Conservation (phyloP, 2,888 invertebrate species). For the Nudaria mundana region DNA sequence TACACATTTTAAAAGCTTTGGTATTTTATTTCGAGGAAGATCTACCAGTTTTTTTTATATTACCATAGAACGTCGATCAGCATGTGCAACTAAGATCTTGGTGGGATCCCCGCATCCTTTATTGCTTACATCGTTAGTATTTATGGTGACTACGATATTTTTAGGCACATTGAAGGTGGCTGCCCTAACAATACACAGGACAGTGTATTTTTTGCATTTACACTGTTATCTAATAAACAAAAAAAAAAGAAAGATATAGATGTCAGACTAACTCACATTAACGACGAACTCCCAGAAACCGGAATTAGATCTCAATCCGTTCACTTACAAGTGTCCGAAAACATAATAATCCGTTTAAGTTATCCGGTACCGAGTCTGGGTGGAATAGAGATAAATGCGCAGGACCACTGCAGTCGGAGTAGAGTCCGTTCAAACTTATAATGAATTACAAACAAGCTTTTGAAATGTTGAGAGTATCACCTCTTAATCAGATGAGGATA, state of each 20-base stretch:
- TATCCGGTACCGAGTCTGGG: constrained; percentile 19
- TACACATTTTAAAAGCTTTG: too few species aligned
- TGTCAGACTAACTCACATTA: constrained; percentile 4
- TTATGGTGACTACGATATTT: too few species aligned
- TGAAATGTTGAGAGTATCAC: constrained; percentile 27
- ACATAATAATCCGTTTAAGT: constrained; percentile 30
- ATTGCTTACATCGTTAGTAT: too few species aligned
- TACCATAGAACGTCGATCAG: too few species aligned
- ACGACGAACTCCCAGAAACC: constrained; percentile 4
- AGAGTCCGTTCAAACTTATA: constrained; percentile 41
- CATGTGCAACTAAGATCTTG: too few species aligned
- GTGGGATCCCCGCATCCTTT: too few species aligned
- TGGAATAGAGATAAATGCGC: constrained; percentile 27
- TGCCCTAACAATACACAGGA: too few species aligned
- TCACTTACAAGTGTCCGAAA: constrained; percentile 19
- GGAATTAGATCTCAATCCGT: constrained; percentile 16
- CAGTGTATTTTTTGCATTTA: too few species aligned
- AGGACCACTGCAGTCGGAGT: constrained; percentile 29
- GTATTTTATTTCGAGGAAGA: too few species aligned
- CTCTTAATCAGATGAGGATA: constrained; percentile 24
- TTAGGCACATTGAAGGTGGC: too few species aligned
- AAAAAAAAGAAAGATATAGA: constrained; percentile 2
- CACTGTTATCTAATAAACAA: too few species aligned
- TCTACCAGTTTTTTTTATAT: too few species aligned
- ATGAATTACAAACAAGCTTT: constrained; percentile 39